Base-by-base conservation (phyloP, 2,888 invertebrate genomes). In the Drosophila mettleri region DNA sequence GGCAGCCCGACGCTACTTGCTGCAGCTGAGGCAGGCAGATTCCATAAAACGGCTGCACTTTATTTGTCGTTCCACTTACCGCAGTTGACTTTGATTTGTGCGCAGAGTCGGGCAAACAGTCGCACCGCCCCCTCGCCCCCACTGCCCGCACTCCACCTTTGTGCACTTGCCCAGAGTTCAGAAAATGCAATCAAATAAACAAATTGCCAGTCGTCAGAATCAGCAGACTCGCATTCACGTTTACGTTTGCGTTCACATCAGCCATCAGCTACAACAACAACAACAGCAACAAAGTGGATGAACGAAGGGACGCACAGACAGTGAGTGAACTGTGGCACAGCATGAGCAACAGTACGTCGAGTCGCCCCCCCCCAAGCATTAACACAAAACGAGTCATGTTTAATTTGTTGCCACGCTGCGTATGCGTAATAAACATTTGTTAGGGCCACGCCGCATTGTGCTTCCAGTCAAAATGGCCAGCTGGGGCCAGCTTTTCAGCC, bases 1-100 rank as follows among this genome's bases (percentile, higher is more conserved):
- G 27, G 4, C 18, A 16, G 43, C 8, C 1, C 3, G 16, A 1
- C n/a, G 29, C 27, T 29, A 45, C 45, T 38, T 27, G 52, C 53
- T 27, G 52, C 53, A 48, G 16, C 22, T 6, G 49, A 0, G 24
- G 64, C 57, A 66, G 16, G 51, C 48, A 49, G 58, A 46, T 51
- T 51, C 39, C 55, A 68, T 59, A 66, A 48, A 45, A 48, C 52
- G 61, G 57, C 52, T 51, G 69, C 69, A 76, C 73, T 80, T 76
- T 80, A 78, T 78, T 78, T 81, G 82, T 78, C 66, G 71, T 67
- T 71, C 68, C 82, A 78, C 70, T 80, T 81, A 70, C 82, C 73
- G 79, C 82, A 71, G 57, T 69, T 76, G 80, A 81, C 70, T 71
- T 81, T 80, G 80, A 80, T 80, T 78, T 80, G 79, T 78, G 77